Percentiles rank a stretch among this genome's conserved stretches.
phyloP scores from a whole-genome alignment of 2,888 invertebrate genomes.

The Meandrusa payeni region DNA sequence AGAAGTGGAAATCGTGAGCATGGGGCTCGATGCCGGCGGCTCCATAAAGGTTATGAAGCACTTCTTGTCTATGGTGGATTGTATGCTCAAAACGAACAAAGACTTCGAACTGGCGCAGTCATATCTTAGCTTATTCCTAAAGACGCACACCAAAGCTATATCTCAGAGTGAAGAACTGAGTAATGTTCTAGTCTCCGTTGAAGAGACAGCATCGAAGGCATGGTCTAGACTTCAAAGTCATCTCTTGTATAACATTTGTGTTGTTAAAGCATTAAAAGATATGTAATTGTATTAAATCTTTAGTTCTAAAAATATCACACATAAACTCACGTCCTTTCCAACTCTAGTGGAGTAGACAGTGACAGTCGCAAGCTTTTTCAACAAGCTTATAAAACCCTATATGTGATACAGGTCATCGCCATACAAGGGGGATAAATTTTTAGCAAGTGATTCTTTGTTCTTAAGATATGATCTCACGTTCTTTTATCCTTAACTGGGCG shows the following conservation, averaged over 20 bases:
- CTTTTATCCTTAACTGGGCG: too few species aligned
- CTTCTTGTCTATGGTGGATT: slow-evolving; percentile 87
- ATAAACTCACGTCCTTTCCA: too few species aligned
- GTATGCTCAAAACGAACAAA: slow-evolving; percentile 86
- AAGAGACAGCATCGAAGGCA: slow-evolving; percentile 78
- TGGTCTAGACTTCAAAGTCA: slow-evolving; percentile 86
- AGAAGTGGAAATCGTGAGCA: slow-evolving; percentile 91
- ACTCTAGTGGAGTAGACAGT: too few species aligned
- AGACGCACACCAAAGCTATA: slow-evolving; percentile 85
- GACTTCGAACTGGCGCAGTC: slow-evolving; percentile 96
- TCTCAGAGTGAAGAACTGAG: slow-evolving; percentile 78
- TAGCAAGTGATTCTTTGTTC: too few species aligned
- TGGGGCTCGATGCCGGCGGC: slow-evolving; percentile 88
- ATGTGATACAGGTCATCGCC: too few species aligned
- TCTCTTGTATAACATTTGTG: slow-evolving; percentile 87
- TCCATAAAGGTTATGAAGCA: slow-evolving; percentile 85
- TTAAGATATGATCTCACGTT: too few species aligned
- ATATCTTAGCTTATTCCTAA: slow-evolving; percentile 93
- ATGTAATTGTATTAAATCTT: slow-evolving; percentile 51
- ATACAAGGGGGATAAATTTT: too few species aligned
- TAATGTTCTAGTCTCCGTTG: slow-evolving; percentile 77
- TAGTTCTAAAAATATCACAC: too few species aligned
- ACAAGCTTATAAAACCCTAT: too few species aligned
- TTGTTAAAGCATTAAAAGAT: slow-evolving; percentile 87
- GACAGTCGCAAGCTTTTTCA: too few species aligned